Evolutionary conservation across 2,888 invertebrate genomes (phyloP), one percentile per base, ranked within the genome.

Genomic region (Thecophora atra): DNA sequence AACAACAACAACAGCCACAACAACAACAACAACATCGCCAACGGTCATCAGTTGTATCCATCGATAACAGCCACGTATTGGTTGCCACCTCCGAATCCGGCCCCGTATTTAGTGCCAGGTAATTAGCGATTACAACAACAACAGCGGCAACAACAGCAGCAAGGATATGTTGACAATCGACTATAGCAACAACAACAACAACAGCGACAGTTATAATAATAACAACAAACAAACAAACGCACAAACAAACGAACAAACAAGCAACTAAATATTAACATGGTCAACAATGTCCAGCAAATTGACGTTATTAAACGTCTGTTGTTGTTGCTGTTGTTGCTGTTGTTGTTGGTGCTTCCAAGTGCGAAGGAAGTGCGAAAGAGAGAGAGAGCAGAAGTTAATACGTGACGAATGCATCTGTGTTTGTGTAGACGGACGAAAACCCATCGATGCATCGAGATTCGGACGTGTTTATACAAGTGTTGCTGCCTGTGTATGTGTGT

Each of bases 71-170:
- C 93, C 86, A 92, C 93, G 85, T 94, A 94, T 88, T 94, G 94
- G 94, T 91, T 93, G 83, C 93, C 94, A 78, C 91, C 93, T 82
- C 90, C 93, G 77, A 91, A 91, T 87, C 91, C 92, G 80, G 91
- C 91, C 84, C 94, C 93, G 82, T 94, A 94, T 88, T 91, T 93
- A 86, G 89, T 93, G 87, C 94, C 94, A 94, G 94, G 94, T 94
- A 91, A 85, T 85, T 85, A 84, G 65, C 63, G 56, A 72, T 26
- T 74, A 63, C 63, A 51, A 28, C 75, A 75, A 73, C 73, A 76
- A 73, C 73, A 72, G 64, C 62, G 71, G 47, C 63, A 70, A 70
- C 71, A 72, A 66, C 58, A 72, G 60, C 63, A 70, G n/a, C n/a
- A 58, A 11, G 19, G 7, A 6, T 8, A 62, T 21, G 15, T 17